These are phyloP conservation scores for Australoheros facetus DNA, from an alignment of 2,797 vertebrate species.

Conservation along the genomic window DNA sequence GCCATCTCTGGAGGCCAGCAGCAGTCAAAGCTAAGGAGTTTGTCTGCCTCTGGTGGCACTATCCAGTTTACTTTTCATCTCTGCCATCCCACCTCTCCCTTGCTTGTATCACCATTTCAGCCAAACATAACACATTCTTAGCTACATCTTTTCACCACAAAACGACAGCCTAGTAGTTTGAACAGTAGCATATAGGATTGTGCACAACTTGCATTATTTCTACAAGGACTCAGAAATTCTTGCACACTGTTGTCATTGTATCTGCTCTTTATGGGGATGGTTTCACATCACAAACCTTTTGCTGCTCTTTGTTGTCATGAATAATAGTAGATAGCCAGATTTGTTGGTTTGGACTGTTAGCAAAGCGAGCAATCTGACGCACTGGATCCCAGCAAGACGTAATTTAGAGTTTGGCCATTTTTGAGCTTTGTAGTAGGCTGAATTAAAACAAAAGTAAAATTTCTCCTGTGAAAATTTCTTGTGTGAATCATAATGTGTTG, in stretches of 20 bases:
- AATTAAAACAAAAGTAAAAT: no score
- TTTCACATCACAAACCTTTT: background rate
- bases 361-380: no score
- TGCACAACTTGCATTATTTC: background rate
- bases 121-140: background rate
- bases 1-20: conserved; percentile 65
- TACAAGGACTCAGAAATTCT: background rate
- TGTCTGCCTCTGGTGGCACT: conserved; percentile 63
- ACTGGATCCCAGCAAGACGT: background rate
- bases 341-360: no score
- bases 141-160: background rate
- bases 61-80: conserved; percentile 63
- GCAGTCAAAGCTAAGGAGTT: conserved; percentile 63
- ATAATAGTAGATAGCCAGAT: background rate
- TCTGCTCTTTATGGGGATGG: background rate
- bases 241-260: background rate
- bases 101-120: background rate
- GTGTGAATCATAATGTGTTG: background rate
- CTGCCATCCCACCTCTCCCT: conserved; percentile 4
- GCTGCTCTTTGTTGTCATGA: background rate
- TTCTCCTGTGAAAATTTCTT: no score
- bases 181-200: background rate
- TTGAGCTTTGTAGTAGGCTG: no score
- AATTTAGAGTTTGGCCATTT: background rate
- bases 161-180: background rate